Evolutionary conservation across 2,113 vertebrate genomes (phyloP).

Genomic region (Rhinolophus sinicus): DNA sequence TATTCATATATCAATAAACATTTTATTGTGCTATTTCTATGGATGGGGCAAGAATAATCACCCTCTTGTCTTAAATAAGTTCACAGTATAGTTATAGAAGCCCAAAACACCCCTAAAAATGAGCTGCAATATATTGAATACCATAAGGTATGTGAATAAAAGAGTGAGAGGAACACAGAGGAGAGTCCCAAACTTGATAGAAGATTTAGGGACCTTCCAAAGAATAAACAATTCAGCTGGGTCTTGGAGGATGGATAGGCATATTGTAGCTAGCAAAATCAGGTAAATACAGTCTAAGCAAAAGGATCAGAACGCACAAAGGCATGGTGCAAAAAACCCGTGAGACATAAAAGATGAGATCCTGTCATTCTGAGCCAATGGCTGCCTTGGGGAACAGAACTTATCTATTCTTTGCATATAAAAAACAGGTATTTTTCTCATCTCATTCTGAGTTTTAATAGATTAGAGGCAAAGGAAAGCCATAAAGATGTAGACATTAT

Average conservation of each 20-base stretch:
- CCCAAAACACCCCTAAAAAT: not conserved
- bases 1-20: not conserved
- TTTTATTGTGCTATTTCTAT: not conserved
- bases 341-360: not conserved
- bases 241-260: not conserved
- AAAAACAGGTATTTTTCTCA: not conserved
- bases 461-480: not conserved
- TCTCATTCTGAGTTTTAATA: not conserved
- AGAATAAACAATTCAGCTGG: not conserved
- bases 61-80: not conserved
- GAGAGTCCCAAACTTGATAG: not conserved
- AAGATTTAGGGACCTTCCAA: not conserved
- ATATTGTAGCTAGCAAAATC: not conserved
- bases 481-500: not conserved
- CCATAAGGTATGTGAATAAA: not conserved
- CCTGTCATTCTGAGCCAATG: not conserved
- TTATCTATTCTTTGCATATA: not conserved
- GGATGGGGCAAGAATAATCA: not conserved
- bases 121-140: not conserved
- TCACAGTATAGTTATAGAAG: not conserved
- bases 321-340: not conserved
- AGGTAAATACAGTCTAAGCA: not conserved
- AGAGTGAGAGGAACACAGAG: not conserved
- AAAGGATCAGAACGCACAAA: not conserved
- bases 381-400: not conserved